A percentile compares a stretch with the other conserved stretches of the same genome.
These are phyloP conservation scores for Meteorus cinctellus DNA, from an alignment of 2,888 invertebrate species.

Conservation along the genomic window DNA sequence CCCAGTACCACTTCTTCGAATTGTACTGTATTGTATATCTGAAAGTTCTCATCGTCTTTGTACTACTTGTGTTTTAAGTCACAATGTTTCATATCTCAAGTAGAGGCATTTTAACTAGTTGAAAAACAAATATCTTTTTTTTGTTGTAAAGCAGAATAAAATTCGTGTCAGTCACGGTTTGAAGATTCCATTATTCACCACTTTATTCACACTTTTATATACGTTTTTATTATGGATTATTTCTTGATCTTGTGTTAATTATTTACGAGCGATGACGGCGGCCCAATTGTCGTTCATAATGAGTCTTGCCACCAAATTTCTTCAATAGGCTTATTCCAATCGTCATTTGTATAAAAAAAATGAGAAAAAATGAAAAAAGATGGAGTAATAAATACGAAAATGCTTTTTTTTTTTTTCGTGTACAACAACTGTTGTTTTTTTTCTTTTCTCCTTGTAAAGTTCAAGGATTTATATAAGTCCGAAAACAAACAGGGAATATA, in stretches of 20 bases:
- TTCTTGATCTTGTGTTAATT: slow-evolving; percentile 39
- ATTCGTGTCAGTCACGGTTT: slow-evolving; percentile 67
- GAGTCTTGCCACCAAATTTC: slow-evolving; percentile 39
- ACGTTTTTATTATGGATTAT: slow-evolving; percentile 34
- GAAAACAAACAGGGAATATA: not conserved
- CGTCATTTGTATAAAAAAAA: slow-evolving; percentile 42
- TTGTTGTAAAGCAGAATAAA: slow-evolving; percentile 69
- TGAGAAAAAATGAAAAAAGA: slow-evolving; percentile 28
- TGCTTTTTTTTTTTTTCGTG: slow-evolving; percentile 22
- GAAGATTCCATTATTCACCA: slow-evolving; percentile 52
- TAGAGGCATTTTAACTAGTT: slow-evolving; percentile 71
- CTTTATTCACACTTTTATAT: slow-evolving; percentile 49
- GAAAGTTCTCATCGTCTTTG: slow-evolving; percentile 69
- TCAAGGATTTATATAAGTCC: slow-evolving; percentile 3
- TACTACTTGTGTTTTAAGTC: slow-evolving; percentile 72
- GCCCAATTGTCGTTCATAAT: slow-evolving; percentile 1
- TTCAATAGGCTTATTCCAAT: slow-evolving; percentile 39
- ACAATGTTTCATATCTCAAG: slow-evolving; percentile 71
- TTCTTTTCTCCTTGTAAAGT: slow-evolving; percentile 20
- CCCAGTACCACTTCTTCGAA: slow-evolving; percentile 32
- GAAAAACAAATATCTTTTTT: slow-evolving; percentile 61
- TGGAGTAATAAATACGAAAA: slow-evolving; percentile 34
- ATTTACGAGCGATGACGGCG: not conserved
- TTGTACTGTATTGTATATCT: slow-evolving; percentile 63
- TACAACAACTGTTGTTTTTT: not conserved